Evolutionary conservation across 2,113 vertebrate genomes (phyloP).

Genomic region (Cebus imitator): DNA sequence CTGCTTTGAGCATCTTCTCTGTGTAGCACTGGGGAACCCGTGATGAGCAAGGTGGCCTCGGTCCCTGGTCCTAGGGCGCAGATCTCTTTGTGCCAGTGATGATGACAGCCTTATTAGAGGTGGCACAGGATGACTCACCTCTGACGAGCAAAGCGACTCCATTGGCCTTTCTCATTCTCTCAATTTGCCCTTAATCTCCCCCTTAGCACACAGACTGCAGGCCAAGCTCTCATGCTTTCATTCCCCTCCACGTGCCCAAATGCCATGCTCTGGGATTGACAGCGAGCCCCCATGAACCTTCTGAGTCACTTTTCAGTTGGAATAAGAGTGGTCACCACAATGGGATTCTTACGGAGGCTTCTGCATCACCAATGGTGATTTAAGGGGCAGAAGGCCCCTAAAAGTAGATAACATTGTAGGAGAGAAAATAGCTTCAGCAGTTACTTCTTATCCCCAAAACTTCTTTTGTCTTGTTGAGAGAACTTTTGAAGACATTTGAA

Average conservation of each 20-base stretch:
- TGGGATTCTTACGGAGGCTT: rapidly evolving
- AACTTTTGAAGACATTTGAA: not conserved
- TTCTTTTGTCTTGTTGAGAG: not conserved
- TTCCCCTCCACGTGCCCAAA: too few species aligned
- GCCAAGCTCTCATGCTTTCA: not conserved
- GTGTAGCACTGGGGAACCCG: too few species aligned
- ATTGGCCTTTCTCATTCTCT: not conserved
- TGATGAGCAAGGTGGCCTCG: not conserved
- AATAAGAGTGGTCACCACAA: too few species aligned
- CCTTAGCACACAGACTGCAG: not conserved
- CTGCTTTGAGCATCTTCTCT: not conserved
- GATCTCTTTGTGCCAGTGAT: not conserved
- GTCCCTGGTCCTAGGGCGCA: not conserved
- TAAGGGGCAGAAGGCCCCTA: not conserved
- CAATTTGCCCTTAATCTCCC: not conserved
- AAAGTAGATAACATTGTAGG: not conserved
- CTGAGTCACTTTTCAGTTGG: not conserved
- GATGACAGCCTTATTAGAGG: not conserved
- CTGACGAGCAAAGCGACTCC: rapidly evolving
- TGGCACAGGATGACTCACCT: not conserved
- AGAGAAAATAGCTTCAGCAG: not conserved
- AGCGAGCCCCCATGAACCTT: not conserved
- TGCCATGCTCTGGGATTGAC: not conserved
- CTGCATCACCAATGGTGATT: not conserved
- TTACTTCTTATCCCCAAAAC: not conserved